Evolutionary conservation across 2,888 invertebrate genomes (phyloP), one percentile per base, ranked within the genome.

Genomic region (Nephrotoma appendiculata): DNA sequence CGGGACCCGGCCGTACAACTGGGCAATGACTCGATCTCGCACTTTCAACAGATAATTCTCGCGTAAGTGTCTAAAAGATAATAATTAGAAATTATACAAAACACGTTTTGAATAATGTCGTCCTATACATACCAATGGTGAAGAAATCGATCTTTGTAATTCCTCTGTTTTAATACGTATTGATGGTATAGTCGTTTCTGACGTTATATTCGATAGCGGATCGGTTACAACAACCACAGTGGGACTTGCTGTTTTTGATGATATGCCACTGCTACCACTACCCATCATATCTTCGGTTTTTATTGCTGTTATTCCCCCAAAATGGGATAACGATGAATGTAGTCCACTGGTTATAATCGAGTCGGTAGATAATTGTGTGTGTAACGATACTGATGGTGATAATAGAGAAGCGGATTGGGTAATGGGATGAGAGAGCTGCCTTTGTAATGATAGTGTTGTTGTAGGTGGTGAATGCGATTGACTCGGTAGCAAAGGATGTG

Each of bases 1-100:
- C 96, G 5, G 97, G 96, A 0, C 97, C 97, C 7, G 95, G 95
- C 86, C 97, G 93, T 86, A 96, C 94, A 9, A 95, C 96, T 7
- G 97, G 97, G 90, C 97, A 97, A 91, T 97, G 97, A 89, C 95
- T 95, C 86, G 96, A 95, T 87, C 96, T 92, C 88, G 91, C 90
- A 89, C 91, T 92, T 88, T 92, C 92, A 87, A 92, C 89, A 42
- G 91, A 91, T 83, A 91, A 89, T 89, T 92, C 92, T 87, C 92
- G 90, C 88, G 90, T 89, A 89, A 92, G 86, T 90, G 90, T 4
- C 90, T 89, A 31, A 88, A 88, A 71, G 88, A 71, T 42, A 85
- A 52, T 31, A 31, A 31, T 31, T 31, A 31, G 31, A 31, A 31
- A 31, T 31, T 31, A 31, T 31, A 31, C 2, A 31, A 31, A 31